A percentile compares a stretch with the other conserved stretches of the same genome.
Evolutionary conservation across 2,888 invertebrate species (phyloP).

Genomic region (Phalangium opilio): DNA sequence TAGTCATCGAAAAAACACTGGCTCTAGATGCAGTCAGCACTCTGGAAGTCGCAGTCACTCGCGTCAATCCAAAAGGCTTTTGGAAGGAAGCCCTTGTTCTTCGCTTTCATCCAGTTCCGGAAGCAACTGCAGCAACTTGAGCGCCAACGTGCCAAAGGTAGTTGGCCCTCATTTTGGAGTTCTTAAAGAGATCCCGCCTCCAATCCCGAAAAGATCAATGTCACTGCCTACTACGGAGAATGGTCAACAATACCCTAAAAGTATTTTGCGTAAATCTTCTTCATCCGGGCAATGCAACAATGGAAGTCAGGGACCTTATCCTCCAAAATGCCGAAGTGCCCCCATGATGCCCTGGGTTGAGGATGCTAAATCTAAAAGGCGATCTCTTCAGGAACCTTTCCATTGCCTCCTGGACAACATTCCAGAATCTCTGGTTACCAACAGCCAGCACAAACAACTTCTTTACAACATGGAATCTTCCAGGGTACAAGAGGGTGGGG

Average conservation of each 20-base stretch:
- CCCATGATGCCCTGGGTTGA: conserved; percentile 10
- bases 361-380: conserved; percentile 43
- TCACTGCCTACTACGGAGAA: conserved; percentile 41
- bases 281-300: conserved; percentile 20
- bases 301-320: conserved; percentile 39
- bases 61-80: neutral
- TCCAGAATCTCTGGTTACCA: conserved; percentile 6
- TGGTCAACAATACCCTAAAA: conserved; percentile 43
- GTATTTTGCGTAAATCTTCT: conserved; percentile 49
- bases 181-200: conserved; percentile 31
- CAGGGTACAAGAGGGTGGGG: neutral
- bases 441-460: neutral
- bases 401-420: conserved; percentile 8
- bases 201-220: conserved; percentile 50
- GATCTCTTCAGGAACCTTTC: conserved; percentile 60
- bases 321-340: conserved; percentile 55
- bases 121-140: conserved; percentile 10
- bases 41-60: neutral
- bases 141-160: conserved; percentile 7
- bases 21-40: neutral
- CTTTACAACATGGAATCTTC: neutral
- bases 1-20: neutral
- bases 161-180: conserved; percentile 9
- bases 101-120: conserved; percentile 7
- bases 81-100: neutral